A percentile compares a stretch with the other conserved stretches of the same genome.
phyloP scores from a whole-genome alignment of 2,888 invertebrate species.

The Rhingia campestris region DNA sequence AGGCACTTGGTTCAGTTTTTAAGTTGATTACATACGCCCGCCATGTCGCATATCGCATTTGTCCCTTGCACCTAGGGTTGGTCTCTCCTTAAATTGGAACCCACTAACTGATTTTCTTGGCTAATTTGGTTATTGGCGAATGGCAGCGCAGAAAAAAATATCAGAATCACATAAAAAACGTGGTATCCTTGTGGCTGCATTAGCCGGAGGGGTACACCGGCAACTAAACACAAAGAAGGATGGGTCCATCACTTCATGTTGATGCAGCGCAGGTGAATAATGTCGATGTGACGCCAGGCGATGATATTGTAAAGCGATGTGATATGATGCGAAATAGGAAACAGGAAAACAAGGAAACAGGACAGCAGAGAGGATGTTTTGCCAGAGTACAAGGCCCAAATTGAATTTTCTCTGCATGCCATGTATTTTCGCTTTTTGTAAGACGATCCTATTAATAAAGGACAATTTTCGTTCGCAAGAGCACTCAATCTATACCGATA shows the following conservation, averaged over 20 bases:
- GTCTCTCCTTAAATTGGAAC: slow-evolving; percentile 37
- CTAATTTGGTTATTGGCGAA: slow-evolving; percentile 63
- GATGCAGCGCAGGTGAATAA: slow-evolving; percentile 38
- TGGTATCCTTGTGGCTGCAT: slow-evolving; percentile 56
- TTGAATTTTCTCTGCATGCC: slow-evolving; percentile 69
- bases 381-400: slow-evolving; percentile 64
- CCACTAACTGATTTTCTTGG: slow-evolving; percentile 67
- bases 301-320: slow-evolving; percentile 28
- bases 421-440: slow-evolving; percentile 69
- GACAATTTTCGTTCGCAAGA: slow-evolving; percentile 52
- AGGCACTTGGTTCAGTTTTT: slow-evolving; percentile 53
- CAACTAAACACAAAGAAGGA: not conserved
- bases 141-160: slow-evolving; percentile 1
- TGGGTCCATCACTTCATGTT: slow-evolving; percentile 39
- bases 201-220: slow-evolving; percentile 3
- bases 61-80: not conserved
- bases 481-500: slow-evolving; percentile 29
- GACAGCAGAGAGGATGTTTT: slow-evolving; percentile 48
- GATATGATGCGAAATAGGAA: slow-evolving; percentile 46
- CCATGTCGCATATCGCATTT: not conserved
- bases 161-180: slow-evolving; percentile 16
- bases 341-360: slow-evolving; percentile 52
- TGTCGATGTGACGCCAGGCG: slow-evolving; percentile 17
- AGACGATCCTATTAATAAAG: slow-evolving; percentile 72
- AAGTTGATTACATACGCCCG: slow-evolving; percentile 51